These are phyloP conservation scores for Gephyroberyx darwinii DNA, from an alignment of 2,797 vertebrate genomes.

Conservation along the genomic window DNA sequence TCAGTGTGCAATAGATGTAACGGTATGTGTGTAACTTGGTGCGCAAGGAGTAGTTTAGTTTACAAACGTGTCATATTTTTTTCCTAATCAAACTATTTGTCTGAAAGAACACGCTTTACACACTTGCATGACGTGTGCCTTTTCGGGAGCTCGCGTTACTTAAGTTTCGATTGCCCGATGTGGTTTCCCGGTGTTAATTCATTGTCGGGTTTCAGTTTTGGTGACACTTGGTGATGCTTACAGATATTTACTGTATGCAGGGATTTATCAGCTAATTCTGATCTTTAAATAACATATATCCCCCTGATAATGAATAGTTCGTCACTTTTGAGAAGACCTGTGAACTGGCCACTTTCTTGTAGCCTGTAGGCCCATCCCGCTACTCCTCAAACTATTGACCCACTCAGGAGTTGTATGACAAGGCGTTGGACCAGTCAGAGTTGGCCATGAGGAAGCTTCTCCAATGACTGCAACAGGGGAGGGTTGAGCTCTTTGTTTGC, in stretches of 20 bases:
- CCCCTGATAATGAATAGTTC: rapidly evolving
- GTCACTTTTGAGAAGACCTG: neutral
- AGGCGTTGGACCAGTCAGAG: constrained; percentile 60
- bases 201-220: neutral
- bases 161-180: constrained; percentile 51
- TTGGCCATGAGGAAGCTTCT: constrained; percentile 20
- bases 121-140: neutral
- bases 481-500: constrained; percentile 38
- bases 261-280: neutral
- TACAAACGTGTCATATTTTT: too few species aligned
- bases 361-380: constrained; percentile 51
- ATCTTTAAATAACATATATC: rapidly evolving
- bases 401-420: constrained; percentile 37
- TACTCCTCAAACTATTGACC: constrained; percentile 48
- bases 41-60: too few species aligned
- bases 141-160: rapidly evolving
- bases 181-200: constrained; percentile 34
- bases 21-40: too few species aligned
- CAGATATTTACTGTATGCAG: neutral
- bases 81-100: too few species aligned
- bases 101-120: neutral
- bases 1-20: too few species aligned
- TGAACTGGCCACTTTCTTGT: neutral
- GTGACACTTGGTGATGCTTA: neutral
- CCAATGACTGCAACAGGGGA: constrained; percentile 59